Percentiles rank a stretch among this genome's conserved stretches.
Conservation (phyloP, 2,888 invertebrate species). For the Sphaerophoria rueppellii region DNA sequence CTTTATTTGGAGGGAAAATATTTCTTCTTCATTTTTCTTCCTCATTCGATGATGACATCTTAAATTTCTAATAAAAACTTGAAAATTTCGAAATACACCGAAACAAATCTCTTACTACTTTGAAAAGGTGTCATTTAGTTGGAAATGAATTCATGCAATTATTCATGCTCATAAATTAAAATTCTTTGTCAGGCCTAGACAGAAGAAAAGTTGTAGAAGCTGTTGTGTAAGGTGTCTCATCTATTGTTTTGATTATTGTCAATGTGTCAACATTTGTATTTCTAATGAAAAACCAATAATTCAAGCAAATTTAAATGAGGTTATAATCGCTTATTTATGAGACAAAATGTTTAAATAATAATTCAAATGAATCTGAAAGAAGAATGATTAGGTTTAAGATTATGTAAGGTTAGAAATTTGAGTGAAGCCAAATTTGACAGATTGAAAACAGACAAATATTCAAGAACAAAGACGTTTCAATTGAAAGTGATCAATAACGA, state of each 20-base stretch:
- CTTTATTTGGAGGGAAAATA: slow-evolving; percentile 43
- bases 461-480: no score
- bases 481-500: no score
- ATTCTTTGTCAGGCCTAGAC: neutral
- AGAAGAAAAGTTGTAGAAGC: neutral
- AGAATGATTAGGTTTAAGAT: neutral
- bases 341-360: neutral
- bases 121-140: slow-evolving; percentile 52
- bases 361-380: slow-evolving; percentile 5
- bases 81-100: slow-evolving; percentile 22
- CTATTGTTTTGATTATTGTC: slow-evolving; percentile 7
- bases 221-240: neutral
- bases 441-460: no score
- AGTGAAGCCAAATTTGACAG: neutral
- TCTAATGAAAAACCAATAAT: neutral
- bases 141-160: slow-evolving; percentile 38
- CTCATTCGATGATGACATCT: slow-evolving; percentile 37
- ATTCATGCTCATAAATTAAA: slow-evolving; percentile 48
- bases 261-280: neutral
- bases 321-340: slow-evolving; percentile 6
- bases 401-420: slow-evolving; percentile 21
- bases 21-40: slow-evolving; percentile 2
- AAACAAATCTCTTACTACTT: slow-evolving; percentile 44
- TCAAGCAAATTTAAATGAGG: slow-evolving; percentile 14
- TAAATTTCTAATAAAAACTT: slow-evolving; percentile 18